Percentiles rank a stretch among this genome's conserved stretches.
Evolutionary conservation across 2,113 vertebrate species (phyloP).

Genomic region (Antigone vipio): DNA sequence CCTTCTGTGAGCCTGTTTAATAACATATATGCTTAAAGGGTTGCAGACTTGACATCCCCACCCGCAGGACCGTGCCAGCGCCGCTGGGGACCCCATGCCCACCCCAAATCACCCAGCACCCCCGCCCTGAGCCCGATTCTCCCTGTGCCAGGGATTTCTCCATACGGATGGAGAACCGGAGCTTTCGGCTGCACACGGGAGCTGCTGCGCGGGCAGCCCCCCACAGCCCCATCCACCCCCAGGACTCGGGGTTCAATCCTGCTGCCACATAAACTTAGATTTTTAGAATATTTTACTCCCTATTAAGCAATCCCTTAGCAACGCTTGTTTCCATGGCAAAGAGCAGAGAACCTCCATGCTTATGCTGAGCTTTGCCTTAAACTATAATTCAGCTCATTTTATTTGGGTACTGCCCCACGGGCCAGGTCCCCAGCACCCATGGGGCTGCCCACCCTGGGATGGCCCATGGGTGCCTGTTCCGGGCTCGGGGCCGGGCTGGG

Average conservation of each 20-base stretch:
- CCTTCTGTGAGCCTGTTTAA: not conserved
- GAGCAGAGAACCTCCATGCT: not conserved
- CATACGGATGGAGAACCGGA: fast-evolving
- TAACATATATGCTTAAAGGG: not conserved
- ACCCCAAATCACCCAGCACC: too few relatives aligned
- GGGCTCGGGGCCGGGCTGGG: not conserved
- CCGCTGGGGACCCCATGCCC: fast-evolving
- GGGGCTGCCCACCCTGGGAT: not conserved
- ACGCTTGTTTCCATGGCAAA: constrained; percentile 34
- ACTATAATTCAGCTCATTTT: not conserved
- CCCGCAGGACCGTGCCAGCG: fast-evolving
- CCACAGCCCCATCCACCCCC: not conserved
- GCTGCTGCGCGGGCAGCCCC: not conserved
- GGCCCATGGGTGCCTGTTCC: too few relatives aligned
- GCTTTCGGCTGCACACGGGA: not conserved
- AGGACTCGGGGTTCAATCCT: not conserved
- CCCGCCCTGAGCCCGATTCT: not conserved
- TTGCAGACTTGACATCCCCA: not conserved
- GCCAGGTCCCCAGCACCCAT: not conserved
- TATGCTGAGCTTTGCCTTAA: not conserved
- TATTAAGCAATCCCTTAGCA: constrained; percentile 2
- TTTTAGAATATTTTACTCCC: not conserved
- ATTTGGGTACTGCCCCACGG: not conserved
- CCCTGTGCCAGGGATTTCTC: not conserved
- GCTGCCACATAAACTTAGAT: not conserved